Evolutionary conservation across 92 coral and sea anemone genomes (phyloP).

Genomic region (Actinernus sp.): DNA sequence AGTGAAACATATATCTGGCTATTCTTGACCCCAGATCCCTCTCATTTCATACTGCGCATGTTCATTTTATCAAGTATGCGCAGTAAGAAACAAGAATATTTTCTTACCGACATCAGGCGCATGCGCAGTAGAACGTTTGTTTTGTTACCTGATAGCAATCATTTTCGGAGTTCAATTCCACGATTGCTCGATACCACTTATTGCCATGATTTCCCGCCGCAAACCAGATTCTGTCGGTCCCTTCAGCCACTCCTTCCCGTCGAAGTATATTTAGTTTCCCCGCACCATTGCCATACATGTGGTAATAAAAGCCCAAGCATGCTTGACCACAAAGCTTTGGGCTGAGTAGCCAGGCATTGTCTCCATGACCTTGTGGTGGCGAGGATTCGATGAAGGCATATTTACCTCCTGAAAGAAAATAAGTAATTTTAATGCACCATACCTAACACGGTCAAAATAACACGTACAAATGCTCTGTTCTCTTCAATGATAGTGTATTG

Average conservation of each 20-base stretch:
- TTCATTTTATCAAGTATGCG: too few relatives aligned
- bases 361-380: slow-evolving; percentile 52
- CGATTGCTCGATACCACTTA: slow-evolving; percentile 63
- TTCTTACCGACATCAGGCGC: too few relatives aligned
- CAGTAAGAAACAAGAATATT: too few relatives aligned
- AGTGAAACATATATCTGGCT: too few relatives aligned
- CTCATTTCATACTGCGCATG: too few relatives aligned
- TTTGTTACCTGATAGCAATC: slow-evolving; percentile 59
- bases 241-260: slow-evolving; percentile 29
- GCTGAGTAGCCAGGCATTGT: slow-evolving; percentile 77
- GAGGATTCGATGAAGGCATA: slow-evolving; percentile 74
- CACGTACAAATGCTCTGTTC: too few relatives aligned
- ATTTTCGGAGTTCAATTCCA: slow-evolving; percentile 58
- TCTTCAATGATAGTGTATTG: too few relatives aligned
- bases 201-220: slow-evolving; percentile 60
- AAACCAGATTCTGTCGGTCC: slow-evolving; percentile 67
- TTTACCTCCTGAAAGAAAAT: too few relatives aligned
- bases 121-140: too few relatives aligned
- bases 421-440: too few relatives aligned
- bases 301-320: slow-evolving; percentile 86
- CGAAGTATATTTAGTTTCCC: slow-evolving; percentile 61
- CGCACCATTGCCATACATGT: slow-evolving; percentile 80
- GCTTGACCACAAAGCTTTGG: slow-evolving; percentile 73
- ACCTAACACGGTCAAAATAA: too few relatives aligned
- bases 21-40: too few relatives aligned